These are phyloP conservation scores for Pteropus rufus DNA, from an alignment of 2,797 vertebrate genomes.

Conservation along the genomic window DNA sequence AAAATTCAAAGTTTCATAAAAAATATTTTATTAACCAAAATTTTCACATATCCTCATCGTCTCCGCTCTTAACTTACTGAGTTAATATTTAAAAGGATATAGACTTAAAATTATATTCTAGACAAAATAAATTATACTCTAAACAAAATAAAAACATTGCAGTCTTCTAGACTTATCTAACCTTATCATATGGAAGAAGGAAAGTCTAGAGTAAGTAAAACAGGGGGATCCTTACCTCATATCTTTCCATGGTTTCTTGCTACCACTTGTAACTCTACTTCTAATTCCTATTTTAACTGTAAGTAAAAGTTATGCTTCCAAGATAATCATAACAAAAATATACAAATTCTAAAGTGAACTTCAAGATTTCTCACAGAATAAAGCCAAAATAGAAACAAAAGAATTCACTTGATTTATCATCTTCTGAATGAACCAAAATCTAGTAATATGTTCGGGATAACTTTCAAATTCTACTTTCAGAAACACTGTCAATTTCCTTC, in stretches of 20 bases:
- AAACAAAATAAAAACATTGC: slow-evolving; percentile 12
- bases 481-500: slow-evolving; percentile 12
- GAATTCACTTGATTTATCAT: not conserved
- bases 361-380: not conserved
- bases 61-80: not conserved
- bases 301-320: slow-evolving; percentile 2
- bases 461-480: slow-evolving; percentile 36
- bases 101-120: slow-evolving; percentile 19
- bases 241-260: not conserved
- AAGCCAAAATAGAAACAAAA: slow-evolving; percentile 28
- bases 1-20: not conserved
- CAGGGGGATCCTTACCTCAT: not conserved
- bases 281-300: slow-evolving; percentile 2
- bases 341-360: not conserved
- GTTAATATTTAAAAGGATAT: slow-evolving; percentile 6
- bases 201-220: not conserved
- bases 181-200: not conserved
- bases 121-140: not conserved
- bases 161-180: not conserved
- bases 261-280: not conserved
- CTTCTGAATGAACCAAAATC: slow-evolving; percentile 8
- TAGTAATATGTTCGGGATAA: not conserved
- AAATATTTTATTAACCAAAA: not conserved
- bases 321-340: slow-evolving; percentile 33
- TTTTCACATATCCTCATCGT: not conserved